Conservation (phyloP, 1,140 invertebrate species). For the Drosophila nasuta region DNA sequence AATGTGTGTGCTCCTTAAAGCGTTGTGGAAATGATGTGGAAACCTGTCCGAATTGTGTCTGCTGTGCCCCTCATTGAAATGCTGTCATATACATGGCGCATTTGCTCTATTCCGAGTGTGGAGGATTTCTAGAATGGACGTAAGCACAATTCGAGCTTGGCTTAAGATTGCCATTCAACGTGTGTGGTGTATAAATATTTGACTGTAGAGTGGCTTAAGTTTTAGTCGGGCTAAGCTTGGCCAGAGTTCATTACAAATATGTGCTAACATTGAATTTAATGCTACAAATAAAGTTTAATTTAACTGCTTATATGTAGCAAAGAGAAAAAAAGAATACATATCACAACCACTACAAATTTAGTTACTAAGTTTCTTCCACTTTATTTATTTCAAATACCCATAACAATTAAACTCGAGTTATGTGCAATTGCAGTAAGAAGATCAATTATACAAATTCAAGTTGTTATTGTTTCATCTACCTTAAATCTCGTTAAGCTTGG, state of each 20-base stretch:
- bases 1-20: conserved; percentile 14
- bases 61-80: conserved; percentile 2
- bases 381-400: too few species aligned
- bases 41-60: conserved; percentile 18
- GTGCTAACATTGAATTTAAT: not conserved
- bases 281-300: too few species aligned
- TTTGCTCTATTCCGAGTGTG: not conserved
- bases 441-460: too few species aligned
- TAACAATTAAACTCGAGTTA: too few species aligned
- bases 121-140: not conserved
- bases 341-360: too few species aligned
- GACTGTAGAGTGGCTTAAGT: not conserved
- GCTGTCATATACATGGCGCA: conserved; percentile 7
- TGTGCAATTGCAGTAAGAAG: too few species aligned
- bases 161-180: not conserved
- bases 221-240: not conserved
- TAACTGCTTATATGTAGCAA: too few species aligned
- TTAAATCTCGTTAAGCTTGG: too few species aligned
- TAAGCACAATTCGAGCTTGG: not conserved
- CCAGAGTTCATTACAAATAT: not conserved
- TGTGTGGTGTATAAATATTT: not conserved
- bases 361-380: too few species aligned
- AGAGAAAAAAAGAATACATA: too few species aligned
- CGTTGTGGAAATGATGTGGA: conserved; percentile 25
- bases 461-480: too few species aligned